A percentile compares a stretch with the other conserved stretches of the same genome.
Conservation (phyloP, 2,797 vertebrate genomes). For the Cheirogaleus major region DNA sequence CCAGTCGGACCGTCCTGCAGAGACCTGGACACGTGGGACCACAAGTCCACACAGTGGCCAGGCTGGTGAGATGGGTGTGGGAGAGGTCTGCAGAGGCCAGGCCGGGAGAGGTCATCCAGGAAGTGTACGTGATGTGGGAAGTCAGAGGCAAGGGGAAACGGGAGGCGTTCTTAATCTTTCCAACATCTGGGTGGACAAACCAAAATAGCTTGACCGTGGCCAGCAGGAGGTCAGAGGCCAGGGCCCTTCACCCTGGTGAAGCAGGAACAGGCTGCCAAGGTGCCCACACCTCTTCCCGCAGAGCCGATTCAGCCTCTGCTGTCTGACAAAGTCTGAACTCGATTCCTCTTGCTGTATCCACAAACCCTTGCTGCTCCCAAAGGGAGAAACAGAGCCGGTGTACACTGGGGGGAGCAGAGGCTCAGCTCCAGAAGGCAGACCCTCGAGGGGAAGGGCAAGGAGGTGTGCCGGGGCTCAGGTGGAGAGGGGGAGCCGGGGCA, state of each 20-base stretch:
- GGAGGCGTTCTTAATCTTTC: slow-evolving; percentile 21
- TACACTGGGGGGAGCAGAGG: neutral
- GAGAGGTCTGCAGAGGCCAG: neutral
- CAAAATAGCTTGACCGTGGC: slow-evolving; percentile 13
- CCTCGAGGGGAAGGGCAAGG: neutral
- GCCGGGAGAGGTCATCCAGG: neutral
- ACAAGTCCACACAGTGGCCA: no score
- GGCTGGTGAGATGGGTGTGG: neutral
- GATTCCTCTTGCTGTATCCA: neutral
- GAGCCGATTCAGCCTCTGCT: neutral
- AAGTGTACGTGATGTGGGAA: neutral
- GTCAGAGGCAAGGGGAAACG: slow-evolving; percentile 22
- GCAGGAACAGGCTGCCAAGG: neutral
- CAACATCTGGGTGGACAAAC: slow-evolving; percentile 25
- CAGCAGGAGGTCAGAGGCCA: slow-evolving; percentile 33
- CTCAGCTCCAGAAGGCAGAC: neutral
- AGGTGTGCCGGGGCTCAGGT: neutral
- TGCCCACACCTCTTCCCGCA: neutral
- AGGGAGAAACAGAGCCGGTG: neutral
- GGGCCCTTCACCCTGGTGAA: neutral
- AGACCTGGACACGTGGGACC: neutral
- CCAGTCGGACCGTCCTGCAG: neutral
- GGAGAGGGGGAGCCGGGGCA: neutral
- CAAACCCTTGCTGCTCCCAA: neutral
- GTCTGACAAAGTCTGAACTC: neutral